phyloP scores from a whole-genome alignment of 2,113 vertebrate species.

The Vicugna pacos region DNA sequence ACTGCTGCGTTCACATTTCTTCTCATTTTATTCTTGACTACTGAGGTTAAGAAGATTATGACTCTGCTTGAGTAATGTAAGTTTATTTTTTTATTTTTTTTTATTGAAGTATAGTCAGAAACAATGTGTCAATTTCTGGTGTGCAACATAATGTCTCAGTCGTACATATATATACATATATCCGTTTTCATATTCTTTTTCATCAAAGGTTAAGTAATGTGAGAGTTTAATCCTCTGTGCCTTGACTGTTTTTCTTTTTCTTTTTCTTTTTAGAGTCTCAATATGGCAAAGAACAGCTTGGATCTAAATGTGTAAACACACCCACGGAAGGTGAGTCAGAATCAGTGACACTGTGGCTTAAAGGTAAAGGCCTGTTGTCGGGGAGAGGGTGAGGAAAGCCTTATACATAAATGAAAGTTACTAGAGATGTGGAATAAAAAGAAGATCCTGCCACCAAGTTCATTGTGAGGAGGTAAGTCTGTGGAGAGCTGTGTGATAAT shows the following conservation, averaged over 20 bases:
- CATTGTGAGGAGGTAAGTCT: neutral
- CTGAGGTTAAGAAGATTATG: neutral
- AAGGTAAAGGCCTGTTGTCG: neutral
- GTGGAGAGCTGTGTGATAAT: neutral
- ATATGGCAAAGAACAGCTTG: neutral
- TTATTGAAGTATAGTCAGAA: no score
- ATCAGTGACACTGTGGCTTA: neutral
- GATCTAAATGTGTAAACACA: conserved; percentile 27
- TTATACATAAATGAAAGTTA: neutral
- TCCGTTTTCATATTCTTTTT: no score
- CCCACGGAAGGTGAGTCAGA: conserved; percentile 50
- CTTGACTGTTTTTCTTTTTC: neutral
- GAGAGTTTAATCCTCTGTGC: neutral
- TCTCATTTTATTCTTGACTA: neutral
- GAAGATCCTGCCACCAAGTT: neutral
- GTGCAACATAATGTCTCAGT: no score
- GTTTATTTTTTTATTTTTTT: no score
- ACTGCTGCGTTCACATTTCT: neutral
- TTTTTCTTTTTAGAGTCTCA: conserved; percentile 51
- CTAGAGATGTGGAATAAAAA: neutral
- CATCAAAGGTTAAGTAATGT: neutral
- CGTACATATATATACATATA: no score
- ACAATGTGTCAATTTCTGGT: no score
- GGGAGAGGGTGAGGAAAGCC: neutral
- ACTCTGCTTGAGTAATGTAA: neutral